A percentile compares a stretch with the other conserved stretches of the same genome.
Conservation (phyloP, 2,888 invertebrate species). For the Epistrophe grossulariae region DNA sequence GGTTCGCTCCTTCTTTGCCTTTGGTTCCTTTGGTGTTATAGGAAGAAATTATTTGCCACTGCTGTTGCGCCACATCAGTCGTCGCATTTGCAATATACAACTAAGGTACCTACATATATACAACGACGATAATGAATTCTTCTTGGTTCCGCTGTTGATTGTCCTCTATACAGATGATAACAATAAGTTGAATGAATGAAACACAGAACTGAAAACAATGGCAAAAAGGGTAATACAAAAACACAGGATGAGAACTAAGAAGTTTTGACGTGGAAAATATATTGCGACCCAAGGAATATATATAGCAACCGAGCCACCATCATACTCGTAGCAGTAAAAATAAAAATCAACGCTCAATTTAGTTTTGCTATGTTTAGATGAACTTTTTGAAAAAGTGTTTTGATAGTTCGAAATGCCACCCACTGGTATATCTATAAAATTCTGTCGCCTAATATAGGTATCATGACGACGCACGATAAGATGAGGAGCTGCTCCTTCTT, state of each 20-base stretch:
- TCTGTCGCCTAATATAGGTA: slow-evolving; percentile 57
- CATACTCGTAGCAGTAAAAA: not conserved
- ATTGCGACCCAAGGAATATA: slow-evolving; percentile 35
- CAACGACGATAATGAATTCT: slow-evolving; percentile 67
- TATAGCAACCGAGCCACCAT: not conserved
- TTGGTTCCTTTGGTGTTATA: not conserved
- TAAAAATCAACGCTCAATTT: slow-evolving; percentile 74
- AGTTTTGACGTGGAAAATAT: not conserved
- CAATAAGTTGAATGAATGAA: slow-evolving; percentile 61
- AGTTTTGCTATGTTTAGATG: slow-evolving; percentile 67
- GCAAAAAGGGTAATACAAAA: slow-evolving; percentile 38
- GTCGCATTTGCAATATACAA: slow-evolving; percentile 62
- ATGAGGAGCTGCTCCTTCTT: slow-evolving; percentile 57
- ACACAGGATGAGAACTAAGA: slow-evolving; percentile 23
- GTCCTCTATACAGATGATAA: slow-evolving; percentile 70
- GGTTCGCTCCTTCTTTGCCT: slow-evolving; percentile 18
- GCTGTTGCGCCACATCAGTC: slow-evolving; percentile 65
- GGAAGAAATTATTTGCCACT: slow-evolving; percentile 49
- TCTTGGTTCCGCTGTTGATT: slow-evolving; percentile 72
- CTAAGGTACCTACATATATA: not conserved
- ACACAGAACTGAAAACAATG: slow-evolving; percentile 62
- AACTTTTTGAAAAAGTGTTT: slow-evolving; percentile 63
- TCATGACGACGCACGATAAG: slow-evolving; percentile 39
- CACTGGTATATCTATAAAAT: slow-evolving; percentile 50
- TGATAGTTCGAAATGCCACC: slow-evolving; percentile 57